phyloP scores from a whole-genome alignment of 2,888 invertebrate species.

The Caenorhabditis doughertyi region DNA sequence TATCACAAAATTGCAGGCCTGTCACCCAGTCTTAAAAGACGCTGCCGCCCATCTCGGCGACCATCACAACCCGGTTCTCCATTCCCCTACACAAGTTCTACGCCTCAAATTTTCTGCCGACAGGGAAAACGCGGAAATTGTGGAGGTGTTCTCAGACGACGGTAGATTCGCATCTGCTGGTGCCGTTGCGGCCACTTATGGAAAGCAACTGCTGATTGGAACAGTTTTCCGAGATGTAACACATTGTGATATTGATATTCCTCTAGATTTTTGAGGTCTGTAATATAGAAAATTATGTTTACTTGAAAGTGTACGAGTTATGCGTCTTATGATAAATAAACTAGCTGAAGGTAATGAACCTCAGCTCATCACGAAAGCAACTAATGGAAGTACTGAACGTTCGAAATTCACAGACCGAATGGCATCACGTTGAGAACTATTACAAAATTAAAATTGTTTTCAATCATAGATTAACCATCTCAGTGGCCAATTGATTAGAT shows the following conservation, averaged over 20 bases:
- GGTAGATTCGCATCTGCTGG: slow-evolving; percentile 60
- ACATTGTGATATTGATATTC: slow-evolving; percentile 54
- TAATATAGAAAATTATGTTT: background rate
- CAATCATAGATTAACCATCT: no score
- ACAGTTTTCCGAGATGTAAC: slow-evolving; percentile 58
- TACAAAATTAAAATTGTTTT: no score
- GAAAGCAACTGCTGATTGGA: slow-evolving; percentile 63
- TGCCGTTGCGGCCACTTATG: slow-evolving; percentile 48
- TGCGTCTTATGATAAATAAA: no score
- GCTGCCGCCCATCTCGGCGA: slow-evolving; percentile 52
- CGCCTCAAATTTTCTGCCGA: slow-evolving; percentile 62
- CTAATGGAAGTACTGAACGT: no score
- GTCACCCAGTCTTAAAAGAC: slow-evolving; percentile 64
- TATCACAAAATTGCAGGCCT: slow-evolving; percentile 59
- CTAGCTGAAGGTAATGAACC: no score
- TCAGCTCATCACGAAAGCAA: no score
- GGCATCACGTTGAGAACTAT: no score
- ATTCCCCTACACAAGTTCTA: slow-evolving; percentile 67
- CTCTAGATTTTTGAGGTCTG: slow-evolving; percentile 39
- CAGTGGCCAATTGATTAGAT: no score
- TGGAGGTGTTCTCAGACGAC: slow-evolving; percentile 65
- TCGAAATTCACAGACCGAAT: no score
- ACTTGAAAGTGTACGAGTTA: no score
- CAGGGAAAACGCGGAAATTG: slow-evolving; percentile 50
- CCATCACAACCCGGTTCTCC: slow-evolving; percentile 13